Conservation (phyloP, 2,113 vertebrate species). For the Alethe castanea region DNA sequence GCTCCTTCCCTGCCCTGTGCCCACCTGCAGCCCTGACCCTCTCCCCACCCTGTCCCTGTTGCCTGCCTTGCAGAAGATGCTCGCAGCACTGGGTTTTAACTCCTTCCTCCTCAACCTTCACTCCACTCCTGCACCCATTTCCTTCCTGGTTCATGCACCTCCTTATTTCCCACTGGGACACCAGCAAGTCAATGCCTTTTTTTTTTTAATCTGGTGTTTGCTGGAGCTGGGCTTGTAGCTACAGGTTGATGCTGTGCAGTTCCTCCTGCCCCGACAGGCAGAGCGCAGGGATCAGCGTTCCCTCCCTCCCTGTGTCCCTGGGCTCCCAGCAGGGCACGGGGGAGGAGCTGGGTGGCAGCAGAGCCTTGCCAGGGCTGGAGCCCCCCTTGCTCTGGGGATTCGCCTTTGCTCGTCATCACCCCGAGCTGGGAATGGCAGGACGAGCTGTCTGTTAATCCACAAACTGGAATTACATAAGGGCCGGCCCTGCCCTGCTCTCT, state of each 20-base stretch:
- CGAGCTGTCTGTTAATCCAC: not conserved
- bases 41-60: not conserved
- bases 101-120: not conserved
- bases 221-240: conserved; percentile 30
- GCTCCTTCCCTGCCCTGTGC: not conserved
- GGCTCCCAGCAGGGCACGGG: not conserved
- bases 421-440: not conserved
- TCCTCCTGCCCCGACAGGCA: conserved; percentile 47
- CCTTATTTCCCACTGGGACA: not conserved
- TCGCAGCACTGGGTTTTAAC: not conserved
- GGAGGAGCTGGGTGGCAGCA: not conserved
- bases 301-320: not conserved
- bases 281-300: not conserved
- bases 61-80: not conserved
- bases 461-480: not conserved
- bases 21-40: not conserved
- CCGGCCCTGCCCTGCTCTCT: not conserved
- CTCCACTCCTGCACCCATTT: not conserved
- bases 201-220: not conserved
- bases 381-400: not conserved
- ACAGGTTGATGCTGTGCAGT: not conserved
- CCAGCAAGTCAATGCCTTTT: not conserved
- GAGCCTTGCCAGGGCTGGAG: not conserved
- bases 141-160: not conserved
- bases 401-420: accelerated